phyloP scores from a whole-genome alignment of 1,140 invertebrate genomes.

The Mycetomoellerius zeteki region DNA sequence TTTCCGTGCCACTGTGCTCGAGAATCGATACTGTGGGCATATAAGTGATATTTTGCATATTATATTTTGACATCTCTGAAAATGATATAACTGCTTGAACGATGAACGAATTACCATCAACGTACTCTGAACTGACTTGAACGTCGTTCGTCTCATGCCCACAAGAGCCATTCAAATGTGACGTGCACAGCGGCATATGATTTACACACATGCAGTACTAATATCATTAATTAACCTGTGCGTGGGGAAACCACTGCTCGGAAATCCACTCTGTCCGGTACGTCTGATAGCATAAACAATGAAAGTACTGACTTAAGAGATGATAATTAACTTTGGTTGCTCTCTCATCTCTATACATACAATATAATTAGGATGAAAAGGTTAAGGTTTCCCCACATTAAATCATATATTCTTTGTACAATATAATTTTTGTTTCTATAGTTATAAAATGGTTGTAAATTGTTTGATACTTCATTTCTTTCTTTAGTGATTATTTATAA shows the following conservation, averaged over 20 bases:
- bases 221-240: slow-evolving; percentile 86
- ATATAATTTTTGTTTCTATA: background rate
- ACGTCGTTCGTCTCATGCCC: slow-evolving; percentile 79
- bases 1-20: slow-evolving; percentile 77
- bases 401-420: background rate
- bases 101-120: slow-evolving; percentile 74
- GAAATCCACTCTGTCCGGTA: slow-evolving; percentile 84
- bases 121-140: slow-evolving; percentile 68
- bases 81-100: background rate
- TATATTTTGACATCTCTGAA: background rate
- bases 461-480: background rate
- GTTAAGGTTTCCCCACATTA: slow-evolving; percentile 24
- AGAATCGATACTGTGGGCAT: slow-evolving; percentile 77
- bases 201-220: slow-evolving; percentile 83
- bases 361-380: background rate
- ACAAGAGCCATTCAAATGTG: slow-evolving; percentile 78
- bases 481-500: too few relatives aligned
- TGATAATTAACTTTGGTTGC: slow-evolving; percentile 36
- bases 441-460: background rate
- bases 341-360: slow-evolving; percentile 36
- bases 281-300: slow-evolving; percentile 81
- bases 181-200: slow-evolving; percentile 76
- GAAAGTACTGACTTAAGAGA: slow-evolving; percentile 63
- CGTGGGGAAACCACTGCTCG: slow-evolving; percentile 82
- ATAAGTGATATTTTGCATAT: slow-evolving; percentile 61